Conservation (phyloP, 2,888 invertebrate species). For the Heteropelma amictum region DNA sequence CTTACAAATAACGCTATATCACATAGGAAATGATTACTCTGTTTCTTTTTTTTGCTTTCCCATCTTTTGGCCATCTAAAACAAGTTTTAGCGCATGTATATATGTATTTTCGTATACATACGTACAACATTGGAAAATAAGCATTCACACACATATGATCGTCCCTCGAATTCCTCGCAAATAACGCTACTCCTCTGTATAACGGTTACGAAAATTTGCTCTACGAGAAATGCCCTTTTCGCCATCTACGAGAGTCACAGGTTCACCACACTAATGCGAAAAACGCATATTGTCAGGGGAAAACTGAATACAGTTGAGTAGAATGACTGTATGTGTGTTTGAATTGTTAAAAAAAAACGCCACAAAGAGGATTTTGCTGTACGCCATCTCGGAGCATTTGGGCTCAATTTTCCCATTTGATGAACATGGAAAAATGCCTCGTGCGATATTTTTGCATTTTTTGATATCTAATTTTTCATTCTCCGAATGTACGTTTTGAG, state of each 20-base stretch:
- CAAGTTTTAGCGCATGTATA: conserved; percentile 2
- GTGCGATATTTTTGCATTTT: no score
- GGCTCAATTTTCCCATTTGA: no score
- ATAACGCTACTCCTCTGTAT: conserved; percentile 16
- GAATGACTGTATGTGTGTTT: no score
- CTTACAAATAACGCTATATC: conserved; percentile 41
- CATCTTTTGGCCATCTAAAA: conserved; percentile 19
- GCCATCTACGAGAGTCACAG: conserved; percentile 13
- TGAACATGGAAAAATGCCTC: no score
- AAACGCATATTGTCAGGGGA: conserved; percentile 14
- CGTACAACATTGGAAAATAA: conserved; percentile 20
- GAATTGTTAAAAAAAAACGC: no score
- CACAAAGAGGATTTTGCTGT: no score
- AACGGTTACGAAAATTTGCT: not conserved
- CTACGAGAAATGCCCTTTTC: conserved; percentile 30
- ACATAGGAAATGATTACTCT: conserved; percentile 38
- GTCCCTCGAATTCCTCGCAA: conserved; percentile 23
- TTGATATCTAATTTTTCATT: no score
- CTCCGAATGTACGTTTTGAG: no score
- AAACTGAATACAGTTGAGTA: conserved; percentile 18
- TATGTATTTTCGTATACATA: not conserved
- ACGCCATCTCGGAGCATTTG: no score
- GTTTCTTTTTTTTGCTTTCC: not conserved
- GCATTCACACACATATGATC: conserved; percentile 21
- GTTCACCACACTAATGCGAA: conserved; percentile 10